Conservation (phyloP, 2,113 vertebrate genomes). For the Anhinga anhinga region DNA sequence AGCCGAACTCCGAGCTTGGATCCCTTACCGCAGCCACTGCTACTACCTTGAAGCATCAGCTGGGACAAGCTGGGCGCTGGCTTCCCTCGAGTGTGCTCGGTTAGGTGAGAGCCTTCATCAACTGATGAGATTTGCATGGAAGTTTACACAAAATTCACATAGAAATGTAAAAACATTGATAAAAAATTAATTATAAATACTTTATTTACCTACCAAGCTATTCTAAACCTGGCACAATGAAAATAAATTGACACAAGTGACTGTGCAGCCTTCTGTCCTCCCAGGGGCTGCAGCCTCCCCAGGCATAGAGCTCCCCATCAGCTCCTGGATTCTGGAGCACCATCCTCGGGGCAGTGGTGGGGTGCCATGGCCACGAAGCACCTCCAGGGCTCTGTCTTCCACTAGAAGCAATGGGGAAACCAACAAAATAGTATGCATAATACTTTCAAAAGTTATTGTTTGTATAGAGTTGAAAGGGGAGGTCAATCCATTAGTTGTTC, state of each 20-base stretch:
- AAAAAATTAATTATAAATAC: background rate
- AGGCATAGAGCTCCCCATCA: background rate
- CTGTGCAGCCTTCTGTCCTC: background rate
- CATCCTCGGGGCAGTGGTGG: background rate
- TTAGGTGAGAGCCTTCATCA: constrained; percentile 74
- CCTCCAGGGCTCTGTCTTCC: background rate
- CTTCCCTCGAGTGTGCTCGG: constrained; percentile 84
- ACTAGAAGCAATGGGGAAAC: background rate
- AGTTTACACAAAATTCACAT: background rate
- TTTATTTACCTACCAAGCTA: background rate
- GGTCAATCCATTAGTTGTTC: background rate
- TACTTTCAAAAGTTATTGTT: background rate
- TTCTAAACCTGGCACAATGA: background rate
- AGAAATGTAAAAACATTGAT: background rate
- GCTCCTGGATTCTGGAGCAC: background rate
- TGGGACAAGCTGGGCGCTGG: constrained; percentile 80
- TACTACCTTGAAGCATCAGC: constrained; percentile 78
- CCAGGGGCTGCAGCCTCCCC: background rate
- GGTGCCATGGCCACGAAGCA: too few species aligned
- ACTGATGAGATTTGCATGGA: background rate
- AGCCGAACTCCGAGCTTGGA: constrained; percentile 72
- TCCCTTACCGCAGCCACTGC: constrained; percentile 87
- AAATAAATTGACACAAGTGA: background rate
- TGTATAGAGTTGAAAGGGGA: background rate
- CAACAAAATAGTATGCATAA: background rate